Base-by-base conservation (phyloP, 2,113 vertebrate genomes). In the Austrofundulus limnaeus region DNA sequence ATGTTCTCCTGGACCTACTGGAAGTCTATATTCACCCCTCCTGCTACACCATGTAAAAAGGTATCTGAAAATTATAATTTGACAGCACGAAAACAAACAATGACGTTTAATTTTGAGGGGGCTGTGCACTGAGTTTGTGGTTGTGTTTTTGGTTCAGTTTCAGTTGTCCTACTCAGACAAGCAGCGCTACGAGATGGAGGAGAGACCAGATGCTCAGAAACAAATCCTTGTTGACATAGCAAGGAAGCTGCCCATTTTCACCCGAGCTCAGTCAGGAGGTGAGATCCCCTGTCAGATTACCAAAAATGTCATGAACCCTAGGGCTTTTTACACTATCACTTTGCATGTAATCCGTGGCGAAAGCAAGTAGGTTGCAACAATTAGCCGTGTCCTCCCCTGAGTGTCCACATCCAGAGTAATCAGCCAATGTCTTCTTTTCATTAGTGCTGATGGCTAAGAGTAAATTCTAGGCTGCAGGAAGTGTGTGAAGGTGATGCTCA, bases 1-100 rank as follows among this genome's bases (percentile, higher is more conserved):
- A 95, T 99, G 91, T 98, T 99, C 81, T 91, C 93, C 60, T 98
- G 97, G 96, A 96, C 97, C 0, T 99, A 99, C 14, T 98, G 95
- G 96, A 98, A 96, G 85, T 95, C 97, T 75, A 94, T 98, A 84
- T 98, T 98, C 52, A 98, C 96, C 62, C 93, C 94, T 50, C 93
- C 95, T 12, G 85, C 93, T n/a, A 88, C 92, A 31, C 97, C 97
- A 50, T 94, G 90, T 83, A 96, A 97, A 89, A 96, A 98, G 96
- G 97, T 98, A 94, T 1, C 8, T 38, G 16, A 3, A 14, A 23
- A 31, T 7, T 14, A n/a, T 6, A 11, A 5, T 4, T 5, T 11
- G n/a, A 19, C 24, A 2, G 5, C 17, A 12, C 16, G 14, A 28
- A 25, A n/a, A 21, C 12, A 21, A 28, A 28, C 20, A 20, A 46